Percentiles rank a stretch among this genome's conserved stretches.
These are phyloP conservation scores for Pocillopora verrucosa DNA, from an alignment of 64 coral and sea anemone species.

Conservation along the genomic window DNA sequence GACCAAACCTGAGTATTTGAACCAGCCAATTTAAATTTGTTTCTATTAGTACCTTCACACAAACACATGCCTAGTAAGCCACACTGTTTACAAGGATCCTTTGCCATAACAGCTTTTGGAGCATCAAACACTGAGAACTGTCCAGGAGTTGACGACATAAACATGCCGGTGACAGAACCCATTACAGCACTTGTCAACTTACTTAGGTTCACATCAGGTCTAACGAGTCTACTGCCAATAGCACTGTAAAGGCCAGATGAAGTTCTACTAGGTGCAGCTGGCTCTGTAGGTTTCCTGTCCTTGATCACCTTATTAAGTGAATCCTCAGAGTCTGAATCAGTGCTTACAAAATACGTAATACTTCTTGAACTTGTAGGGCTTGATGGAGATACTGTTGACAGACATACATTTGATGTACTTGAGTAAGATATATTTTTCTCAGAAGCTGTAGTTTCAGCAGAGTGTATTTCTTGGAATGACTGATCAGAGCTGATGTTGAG, in stretches of 20 bases:
- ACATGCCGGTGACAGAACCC: constrained; percentile 87
- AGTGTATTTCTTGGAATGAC: constrained; percentile 16
- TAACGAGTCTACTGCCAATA: constrained; percentile 12
- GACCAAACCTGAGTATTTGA: constrained; percentile 91
- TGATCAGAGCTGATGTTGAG: background rate
- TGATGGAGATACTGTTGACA: constrained; percentile 28
- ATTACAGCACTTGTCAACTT: constrained; percentile 86
- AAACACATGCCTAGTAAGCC: constrained; percentile 65
- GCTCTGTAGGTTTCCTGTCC: constrained; percentile 20
- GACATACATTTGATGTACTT: background rate
- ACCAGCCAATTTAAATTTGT: constrained; percentile 58
- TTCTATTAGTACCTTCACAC: constrained; percentile 25
- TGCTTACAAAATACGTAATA: constrained; percentile 45
- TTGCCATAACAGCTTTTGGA: constrained; percentile 36
- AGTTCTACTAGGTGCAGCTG: background rate
- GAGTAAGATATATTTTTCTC: constrained; percentile 13
- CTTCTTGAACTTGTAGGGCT: constrained; percentile 20
- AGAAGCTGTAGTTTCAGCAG: background rate
- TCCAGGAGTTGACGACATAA: constrained; percentile 49
- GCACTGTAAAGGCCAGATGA: constrained; percentile 17
- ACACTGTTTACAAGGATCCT: constrained; percentile 36
- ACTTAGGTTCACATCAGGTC: constrained; percentile 80
- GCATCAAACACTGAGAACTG: constrained; percentile 34
- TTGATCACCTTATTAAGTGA: background rate
- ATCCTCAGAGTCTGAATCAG: constrained; percentile 73